phyloP scores from a whole-genome alignment of 2,888 invertebrate species.

The Oxytorus armatus region DNA sequence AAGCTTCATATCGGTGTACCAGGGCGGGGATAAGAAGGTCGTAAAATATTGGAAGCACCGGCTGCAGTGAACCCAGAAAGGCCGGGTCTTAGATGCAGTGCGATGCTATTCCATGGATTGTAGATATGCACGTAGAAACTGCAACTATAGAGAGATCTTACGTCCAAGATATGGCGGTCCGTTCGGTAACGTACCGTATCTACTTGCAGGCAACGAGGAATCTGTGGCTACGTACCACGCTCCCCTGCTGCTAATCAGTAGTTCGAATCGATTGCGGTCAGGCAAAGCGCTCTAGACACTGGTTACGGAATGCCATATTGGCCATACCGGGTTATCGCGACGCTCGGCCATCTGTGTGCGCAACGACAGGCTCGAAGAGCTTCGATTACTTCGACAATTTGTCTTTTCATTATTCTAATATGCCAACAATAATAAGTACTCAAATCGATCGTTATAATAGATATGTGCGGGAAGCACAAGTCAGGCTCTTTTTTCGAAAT shows the following conservation, averaged over 20 bases:
- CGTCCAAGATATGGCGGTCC: conserved; percentile 42
- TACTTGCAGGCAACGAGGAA: conserved; percentile 9
- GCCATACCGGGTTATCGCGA: conserved; percentile 21
- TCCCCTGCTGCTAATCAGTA: conserved; percentile 53
- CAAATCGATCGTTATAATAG: too few relatives aligned
- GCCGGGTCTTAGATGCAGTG: conserved; percentile 19
- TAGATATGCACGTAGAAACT: conserved; percentile 44
- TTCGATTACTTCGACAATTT: neutral
- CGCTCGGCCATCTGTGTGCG: neutral
- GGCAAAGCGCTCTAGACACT: conserved; percentile 23
- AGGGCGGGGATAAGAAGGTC: conserved; percentile 26
- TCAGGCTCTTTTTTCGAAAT: too few relatives aligned
- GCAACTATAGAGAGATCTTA: conserved; percentile 40
- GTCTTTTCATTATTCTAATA: neutral
- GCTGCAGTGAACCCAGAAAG: conserved; percentile 34
- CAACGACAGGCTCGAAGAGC: neutral
- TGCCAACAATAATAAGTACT: neutral
- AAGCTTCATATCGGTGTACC: conserved; percentile 31
- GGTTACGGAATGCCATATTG: conserved; percentile 38
- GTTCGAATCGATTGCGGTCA: conserved; percentile 56
- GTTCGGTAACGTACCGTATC: conserved; percentile 31
- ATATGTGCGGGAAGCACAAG: too few relatives aligned
- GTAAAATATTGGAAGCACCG: conserved; percentile 51
- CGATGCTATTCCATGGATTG: conserved; percentile 38
- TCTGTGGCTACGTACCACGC: conserved; percentile 28